Evolutionary conservation across 2,888 invertebrate genomes (phyloP).

Genomic region (Eudasyphora cyanicolor): DNA sequence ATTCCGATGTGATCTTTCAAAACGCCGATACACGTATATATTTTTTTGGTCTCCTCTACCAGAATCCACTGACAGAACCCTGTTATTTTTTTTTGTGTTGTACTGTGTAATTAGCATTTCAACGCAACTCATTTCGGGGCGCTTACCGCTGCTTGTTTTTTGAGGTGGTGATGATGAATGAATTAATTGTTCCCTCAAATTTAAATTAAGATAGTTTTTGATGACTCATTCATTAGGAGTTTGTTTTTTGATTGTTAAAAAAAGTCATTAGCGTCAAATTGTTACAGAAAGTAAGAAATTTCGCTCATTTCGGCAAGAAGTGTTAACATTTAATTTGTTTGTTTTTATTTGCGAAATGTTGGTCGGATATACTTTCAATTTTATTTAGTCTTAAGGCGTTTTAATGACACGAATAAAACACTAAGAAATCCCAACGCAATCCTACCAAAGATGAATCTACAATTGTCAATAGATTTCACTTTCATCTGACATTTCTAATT

Average conservation of each 20-base stretch:
- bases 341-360: neutral
- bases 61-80: neutral
- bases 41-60: too few species aligned
- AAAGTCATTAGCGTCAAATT: neutral
- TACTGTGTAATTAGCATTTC: neutral
- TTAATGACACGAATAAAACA: too few species aligned
- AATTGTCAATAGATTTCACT: too few species aligned
- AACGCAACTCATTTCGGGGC: neutral
- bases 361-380: constrained; percentile 16
- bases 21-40: neutral
- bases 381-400: neutral
- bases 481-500: too few species aligned
- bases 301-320: neutral
- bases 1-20: too few species aligned
- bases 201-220: neutral
- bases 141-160: neutral
- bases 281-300: constrained; percentile 4
- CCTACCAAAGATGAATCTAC: too few species aligned
- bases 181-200: neutral
- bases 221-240: neutral
- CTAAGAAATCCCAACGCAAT: too few species aligned
- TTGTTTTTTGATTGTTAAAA: neutral
- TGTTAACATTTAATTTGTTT: neutral
- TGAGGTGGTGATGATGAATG: neutral
- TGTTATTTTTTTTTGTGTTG: too few species aligned